phyloP scores from a whole-genome alignment of 2,113 vertebrate genomes.

The Piprites chloris region DNA sequence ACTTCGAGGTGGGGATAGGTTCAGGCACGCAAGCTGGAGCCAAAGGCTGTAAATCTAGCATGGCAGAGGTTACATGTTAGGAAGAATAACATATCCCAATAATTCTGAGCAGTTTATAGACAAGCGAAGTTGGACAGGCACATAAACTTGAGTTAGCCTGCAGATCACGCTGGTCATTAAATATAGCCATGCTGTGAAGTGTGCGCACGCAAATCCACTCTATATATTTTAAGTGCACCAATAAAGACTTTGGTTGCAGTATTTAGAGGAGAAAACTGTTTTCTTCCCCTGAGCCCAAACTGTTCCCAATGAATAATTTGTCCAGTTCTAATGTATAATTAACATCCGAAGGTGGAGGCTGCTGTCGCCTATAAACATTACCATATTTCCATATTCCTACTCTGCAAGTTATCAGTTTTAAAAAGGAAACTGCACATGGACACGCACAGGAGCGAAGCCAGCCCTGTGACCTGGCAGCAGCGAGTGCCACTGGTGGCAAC shows the following conservation, averaged over 20 bases:
- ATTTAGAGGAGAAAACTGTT: constrained; percentile 29
- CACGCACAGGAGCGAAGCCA: accelerated
- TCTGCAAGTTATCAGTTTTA: not conserved
- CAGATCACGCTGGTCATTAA: not conserved
- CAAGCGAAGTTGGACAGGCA: not conserved
- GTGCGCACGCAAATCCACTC: not conserved
- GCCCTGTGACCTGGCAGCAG: not conserved
- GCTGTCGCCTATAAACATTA: constrained; percentile 16
- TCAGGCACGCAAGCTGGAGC: not conserved
- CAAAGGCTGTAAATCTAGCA: not conserved
- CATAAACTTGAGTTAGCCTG: not conserved
- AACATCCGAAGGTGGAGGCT: constrained; percentile 17
- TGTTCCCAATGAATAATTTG: constrained; percentile 38
- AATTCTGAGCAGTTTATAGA: not conserved
- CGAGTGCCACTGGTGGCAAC: accelerated
- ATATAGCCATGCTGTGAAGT: not conserved
- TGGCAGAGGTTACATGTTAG: not conserved
- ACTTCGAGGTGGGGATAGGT: not conserved
- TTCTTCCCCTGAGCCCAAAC: constrained; percentile 10
- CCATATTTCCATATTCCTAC: not conserved
- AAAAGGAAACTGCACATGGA: not conserved
- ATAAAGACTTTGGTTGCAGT: constrained; percentile 8
- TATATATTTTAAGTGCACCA: not conserved
- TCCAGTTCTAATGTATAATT: constrained; percentile 36
- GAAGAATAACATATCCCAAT: not conserved